Base-by-base conservation (phyloP, 1,140 invertebrate species). In the Nixonia krombeini region DNA sequence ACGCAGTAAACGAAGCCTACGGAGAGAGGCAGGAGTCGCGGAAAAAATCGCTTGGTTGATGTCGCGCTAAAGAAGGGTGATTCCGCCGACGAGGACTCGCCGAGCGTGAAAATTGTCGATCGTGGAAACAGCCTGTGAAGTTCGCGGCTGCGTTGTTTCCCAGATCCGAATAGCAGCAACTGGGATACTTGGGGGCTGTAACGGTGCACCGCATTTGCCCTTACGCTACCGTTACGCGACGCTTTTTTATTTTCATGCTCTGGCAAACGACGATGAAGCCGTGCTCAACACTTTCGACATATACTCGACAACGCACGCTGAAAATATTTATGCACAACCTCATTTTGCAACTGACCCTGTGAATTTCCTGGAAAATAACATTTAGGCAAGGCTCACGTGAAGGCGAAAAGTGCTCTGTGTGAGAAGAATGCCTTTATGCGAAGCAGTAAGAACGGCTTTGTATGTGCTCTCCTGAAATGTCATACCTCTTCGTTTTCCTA, bases 271-370 rank as follows among this genome's bases (percentile, higher is more conserved):
- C 46, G 51, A 51, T 51, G 46, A 67, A 61, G 42, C 42, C 31
- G 37, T 41, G 31, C 23, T 28, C 52, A 37, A 49, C 29, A 21
- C 15, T 33, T 38, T 29, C 16, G 58, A 63, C 58, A 42, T 69
- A 52, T 58, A 42, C 53, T 58, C 51, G 49, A 42, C 40, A 63
- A 59, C 58, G 49, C 66, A 55, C 63, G 58, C 33, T 18, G 15
- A 42, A 58, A 61, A 68, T 62, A 58, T 68, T 62, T 62, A 59
- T 56, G 37, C 51, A 53, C 41, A 10, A 17, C 25, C 10, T 41
- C 52, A 61, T 57, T 61, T 35, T 40, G 45, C 52, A 52, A 47
- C 52, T 49, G 64, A 68, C 57, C 57, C 47, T 47, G 6, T 7
- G 31, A 47, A 37, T 29, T 52, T 52, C 40, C 12, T 41, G 18